Conservation (phyloP, 2,888 invertebrate species). For the Schrankia costaestrigalis region DNA sequence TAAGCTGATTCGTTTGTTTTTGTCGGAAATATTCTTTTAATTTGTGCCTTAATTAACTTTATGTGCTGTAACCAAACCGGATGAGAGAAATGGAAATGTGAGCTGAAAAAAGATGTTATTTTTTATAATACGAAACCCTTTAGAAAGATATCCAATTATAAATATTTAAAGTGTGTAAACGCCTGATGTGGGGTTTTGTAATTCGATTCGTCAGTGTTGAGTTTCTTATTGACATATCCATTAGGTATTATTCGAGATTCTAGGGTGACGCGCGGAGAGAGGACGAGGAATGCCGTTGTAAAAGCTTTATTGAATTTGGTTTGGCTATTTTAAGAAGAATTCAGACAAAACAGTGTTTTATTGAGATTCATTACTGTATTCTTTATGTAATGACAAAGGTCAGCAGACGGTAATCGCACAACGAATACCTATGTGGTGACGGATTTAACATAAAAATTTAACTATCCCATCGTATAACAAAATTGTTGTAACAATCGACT, state of each 20-base stretch:
- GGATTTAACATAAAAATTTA: no score
- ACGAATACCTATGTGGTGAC: no score
- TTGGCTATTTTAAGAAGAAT: slow-evolving; percentile 18
- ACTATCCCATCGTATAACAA: no score
- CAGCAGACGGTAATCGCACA: no score
- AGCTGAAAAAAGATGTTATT: slow-evolving; percentile 18
- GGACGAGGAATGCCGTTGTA: slow-evolving; percentile 28
- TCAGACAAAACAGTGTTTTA: slow-evolving; percentile 17
- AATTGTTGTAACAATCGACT: no score
- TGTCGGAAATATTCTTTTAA: slow-evolving; percentile 18
- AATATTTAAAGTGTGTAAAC: slow-evolving; percentile 66
- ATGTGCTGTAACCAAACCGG: slow-evolving; percentile 21
- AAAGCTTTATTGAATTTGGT: slow-evolving; percentile 15
- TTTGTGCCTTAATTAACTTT: slow-evolving; percentile 26
- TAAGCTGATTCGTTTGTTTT: slow-evolving; percentile 19
- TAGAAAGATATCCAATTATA: slow-evolving; percentile 58
- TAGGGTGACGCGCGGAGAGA: slow-evolving; percentile 35
- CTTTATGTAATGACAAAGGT: no score
- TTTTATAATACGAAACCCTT: slow-evolving; percentile 35
- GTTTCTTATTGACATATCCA: slow-evolving; percentile 77
- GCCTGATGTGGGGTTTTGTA: slow-evolving; percentile 55
- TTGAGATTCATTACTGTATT: no score
- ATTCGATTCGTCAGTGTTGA: slow-evolving; percentile 65
- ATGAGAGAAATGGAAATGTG: slow-evolving; percentile 23
- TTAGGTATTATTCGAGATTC: slow-evolving; percentile 56